Evolutionary conservation across 2,113 vertebrate species (phyloP), one percentile per base, ranked within the genome.

Genomic region (Gallinago jamesoni): DNA sequence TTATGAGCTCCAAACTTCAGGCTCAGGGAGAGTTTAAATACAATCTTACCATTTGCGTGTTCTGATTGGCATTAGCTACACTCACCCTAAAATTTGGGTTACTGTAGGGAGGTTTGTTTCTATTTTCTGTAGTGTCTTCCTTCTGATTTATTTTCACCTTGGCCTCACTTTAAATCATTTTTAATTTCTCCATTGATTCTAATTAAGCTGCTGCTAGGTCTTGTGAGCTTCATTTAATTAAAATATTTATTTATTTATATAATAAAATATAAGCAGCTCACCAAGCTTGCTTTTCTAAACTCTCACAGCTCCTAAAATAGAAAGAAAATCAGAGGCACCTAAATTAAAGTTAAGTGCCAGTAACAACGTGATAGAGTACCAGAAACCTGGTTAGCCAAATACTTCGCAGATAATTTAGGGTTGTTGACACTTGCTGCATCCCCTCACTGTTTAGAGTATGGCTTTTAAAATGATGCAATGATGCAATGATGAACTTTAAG

Each of bases 171-270:
- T 28, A 94, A 94, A 39, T 81, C 5, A 63, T 53, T 89, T 94
- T 88, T 68, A 88, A 75, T 85, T 95, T 84, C 60, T 91, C 17
- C 3, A 30, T 79, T 92, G 31, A 19, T 86, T 95, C 84, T 95
- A 94, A 92, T 97, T 96, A 94, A 96, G 74, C 19, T 96, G n/a
- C 68, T 87, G 12, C 16, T 74, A 85, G 20, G 13, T 30, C 53
- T 90, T 91, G 47, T 57, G 53, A 96, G 16, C 39, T 73, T 94
- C 27, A 82, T 72, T 95, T 79, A 95, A 86, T 84, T 72, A 94
- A 95, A 92, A 86, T 89, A 66, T 90, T 87, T 70, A 64, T 94
- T 95, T 93, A 91, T 96, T 91, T 94, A 86, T 84, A 86, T 87
- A 85, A 57, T 35, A 89, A 57, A 88, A 60, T 39, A 75, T 85